These are phyloP conservation scores for Harpegnathos saltator DNA, from an alignment of 1,140 invertebrate genomes.

Conservation along the genomic window DNA sequence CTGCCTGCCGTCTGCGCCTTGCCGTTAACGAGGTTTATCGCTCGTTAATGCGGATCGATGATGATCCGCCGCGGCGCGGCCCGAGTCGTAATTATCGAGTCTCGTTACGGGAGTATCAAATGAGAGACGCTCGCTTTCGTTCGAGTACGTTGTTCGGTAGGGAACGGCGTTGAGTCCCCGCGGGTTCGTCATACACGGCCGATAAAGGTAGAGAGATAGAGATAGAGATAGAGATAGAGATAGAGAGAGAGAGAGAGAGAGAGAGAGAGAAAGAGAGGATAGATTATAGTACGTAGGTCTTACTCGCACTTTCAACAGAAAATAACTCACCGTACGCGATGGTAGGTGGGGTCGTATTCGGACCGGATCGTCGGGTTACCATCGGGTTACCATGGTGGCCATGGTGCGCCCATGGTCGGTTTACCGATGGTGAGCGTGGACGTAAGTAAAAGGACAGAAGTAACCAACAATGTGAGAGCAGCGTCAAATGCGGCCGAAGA, in stretches of 20 bases:
- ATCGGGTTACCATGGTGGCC: constrained; percentile 80
- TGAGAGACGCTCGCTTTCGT: background rate
- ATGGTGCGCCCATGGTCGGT: constrained; percentile 77
- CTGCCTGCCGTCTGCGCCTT: too few species aligned
- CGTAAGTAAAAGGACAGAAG: constrained; percentile 86
- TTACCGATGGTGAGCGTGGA: constrained; percentile 77
- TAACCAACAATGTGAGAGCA: constrained; percentile 86
- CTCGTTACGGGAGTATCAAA: constrained; percentile 22
- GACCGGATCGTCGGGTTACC: constrained; percentile 82
- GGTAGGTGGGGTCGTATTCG: constrained; percentile 82
- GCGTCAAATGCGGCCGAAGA: constrained; percentile 82
- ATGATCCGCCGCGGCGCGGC: constrained; percentile 12
- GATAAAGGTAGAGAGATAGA: background rate
- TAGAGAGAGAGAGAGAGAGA: constrained; percentile 19
- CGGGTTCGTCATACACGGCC: constrained; percentile 39
- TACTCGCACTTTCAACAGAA: constrained; percentile 80
- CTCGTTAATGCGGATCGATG: constrained; percentile 33
- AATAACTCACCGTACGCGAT: constrained; percentile 86
- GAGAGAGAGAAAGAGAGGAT: constrained; percentile 37
- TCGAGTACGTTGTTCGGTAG: background rate
- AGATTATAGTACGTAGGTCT: constrained; percentile 46
- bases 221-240: background rate
- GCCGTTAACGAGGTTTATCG: constrained; percentile 42
- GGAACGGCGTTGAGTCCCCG: constrained; percentile 35
- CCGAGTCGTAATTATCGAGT: constrained; percentile 38